phyloP scores from a whole-genome alignment of 2,888 invertebrate genomes.

The Arctia plantaginis region DNA sequence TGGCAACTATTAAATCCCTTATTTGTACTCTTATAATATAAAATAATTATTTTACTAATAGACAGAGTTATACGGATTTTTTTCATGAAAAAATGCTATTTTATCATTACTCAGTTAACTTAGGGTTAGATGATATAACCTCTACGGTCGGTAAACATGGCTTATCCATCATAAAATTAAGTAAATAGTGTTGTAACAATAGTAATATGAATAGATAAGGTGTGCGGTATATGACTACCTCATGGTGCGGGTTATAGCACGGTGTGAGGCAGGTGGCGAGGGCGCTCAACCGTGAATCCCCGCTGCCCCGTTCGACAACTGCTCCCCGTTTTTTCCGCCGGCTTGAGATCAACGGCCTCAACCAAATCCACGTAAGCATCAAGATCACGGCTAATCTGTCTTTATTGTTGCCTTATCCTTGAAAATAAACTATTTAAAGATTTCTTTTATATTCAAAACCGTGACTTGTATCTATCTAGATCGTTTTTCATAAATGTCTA shows the following conservation, averaged over 20 bases:
- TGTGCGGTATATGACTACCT: slow-evolving; percentile 9
- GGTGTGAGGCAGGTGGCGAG: slow-evolving; percentile 71
- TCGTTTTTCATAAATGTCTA: background rate
- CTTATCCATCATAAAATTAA: slow-evolving; percentile 17
- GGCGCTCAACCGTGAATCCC: slow-evolving; percentile 83
- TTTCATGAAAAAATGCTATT: slow-evolving; percentile 16
- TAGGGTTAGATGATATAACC: slow-evolving; percentile 35
- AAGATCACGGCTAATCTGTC: slow-evolving; percentile 53
- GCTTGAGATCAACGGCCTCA: slow-evolving; percentile 77
- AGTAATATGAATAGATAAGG: slow-evolving; percentile 13
- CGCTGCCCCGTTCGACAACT: slow-evolving; percentile 74
- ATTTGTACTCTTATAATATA: background rate
- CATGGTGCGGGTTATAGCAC: slow-evolving; percentile 48
- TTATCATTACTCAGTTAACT: slow-evolving; percentile 17
- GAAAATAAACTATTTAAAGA: slow-evolving; percentile 32
- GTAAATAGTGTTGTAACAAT: slow-evolving; percentile 7
- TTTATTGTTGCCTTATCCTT: slow-evolving; percentile 55
- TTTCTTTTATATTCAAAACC: slow-evolving; percentile 1
- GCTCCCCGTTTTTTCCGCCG: slow-evolving; percentile 77
- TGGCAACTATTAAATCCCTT: background rate
- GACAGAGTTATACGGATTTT: background rate
- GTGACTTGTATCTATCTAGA: background rate
- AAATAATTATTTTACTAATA: too few relatives aligned
- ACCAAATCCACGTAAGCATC: slow-evolving; percentile 57
- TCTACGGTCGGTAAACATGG: slow-evolving; percentile 16